Conservation (phyloP, 2,113 vertebrate genomes). For the Plecturocebus donacophilus region DNA sequence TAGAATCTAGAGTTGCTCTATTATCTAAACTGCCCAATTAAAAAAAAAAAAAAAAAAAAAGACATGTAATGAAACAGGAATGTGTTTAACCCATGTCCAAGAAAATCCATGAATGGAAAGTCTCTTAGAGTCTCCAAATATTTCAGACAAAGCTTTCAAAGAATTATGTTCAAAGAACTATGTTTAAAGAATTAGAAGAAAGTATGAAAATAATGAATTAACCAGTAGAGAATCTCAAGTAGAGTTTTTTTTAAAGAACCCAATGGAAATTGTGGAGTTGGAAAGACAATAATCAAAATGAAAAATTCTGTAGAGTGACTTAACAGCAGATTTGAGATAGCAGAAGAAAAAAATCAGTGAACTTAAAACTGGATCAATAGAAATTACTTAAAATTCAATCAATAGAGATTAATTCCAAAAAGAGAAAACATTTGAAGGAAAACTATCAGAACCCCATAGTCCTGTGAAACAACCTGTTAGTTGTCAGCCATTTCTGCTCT, state of each 20-base stretch:
- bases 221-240: neutral
- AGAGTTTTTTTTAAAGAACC: neutral
- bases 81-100: neutral
- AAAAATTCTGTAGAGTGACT: neutral
- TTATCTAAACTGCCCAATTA: neutral
- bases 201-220: constrained; percentile 1
- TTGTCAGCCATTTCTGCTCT: neutral
- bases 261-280: neutral
- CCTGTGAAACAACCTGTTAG: neutral
- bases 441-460: neutral
- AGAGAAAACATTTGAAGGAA: neutral
- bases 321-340: neutral
- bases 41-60: neutral
- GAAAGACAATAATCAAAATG: constrained; percentile 2
- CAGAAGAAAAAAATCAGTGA: neutral
- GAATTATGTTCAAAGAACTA: neutral
- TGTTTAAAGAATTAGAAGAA: constrained; percentile 52
- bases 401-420: neutral
- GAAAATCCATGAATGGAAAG: neutral
- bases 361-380: neutral
- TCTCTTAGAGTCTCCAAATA: neutral
- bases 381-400: neutral
- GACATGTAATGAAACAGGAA: neutral
- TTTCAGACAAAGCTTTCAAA: neutral
- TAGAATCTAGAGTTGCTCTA: neutral